These are phyloP conservation scores for Apamea sordens DNA, from an alignment of 2,888 invertebrate genomes.

Conservation along the genomic window DNA sequence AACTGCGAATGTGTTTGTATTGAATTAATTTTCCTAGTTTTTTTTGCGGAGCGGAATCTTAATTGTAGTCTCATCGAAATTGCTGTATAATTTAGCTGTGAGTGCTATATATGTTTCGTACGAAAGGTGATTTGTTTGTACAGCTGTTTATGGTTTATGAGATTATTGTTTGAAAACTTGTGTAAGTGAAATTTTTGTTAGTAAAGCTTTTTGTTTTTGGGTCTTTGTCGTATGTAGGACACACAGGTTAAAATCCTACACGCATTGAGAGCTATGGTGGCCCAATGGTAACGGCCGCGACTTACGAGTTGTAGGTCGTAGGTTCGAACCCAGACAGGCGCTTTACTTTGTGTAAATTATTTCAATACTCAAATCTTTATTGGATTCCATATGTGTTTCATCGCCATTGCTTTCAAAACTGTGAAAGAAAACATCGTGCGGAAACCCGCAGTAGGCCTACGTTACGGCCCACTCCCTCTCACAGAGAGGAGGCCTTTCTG, in stretches of 20 bases:
- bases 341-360: not conserved
- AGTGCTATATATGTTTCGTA: constrained; percentile 15
- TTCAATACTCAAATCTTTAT: too few relatives aligned
- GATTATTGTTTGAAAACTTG: not conserved
- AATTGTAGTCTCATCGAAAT: constrained; percentile 55
- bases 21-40: constrained; percentile 60
- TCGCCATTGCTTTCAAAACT: not conserved
- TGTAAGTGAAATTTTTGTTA: not conserved
- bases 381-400: not conserved
- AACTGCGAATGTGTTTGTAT: constrained; percentile 60
- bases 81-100: constrained; percentile 43
- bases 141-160: not conserved
- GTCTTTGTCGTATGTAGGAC: too few relatives aligned
- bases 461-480: too few relatives aligned
- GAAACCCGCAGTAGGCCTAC: too few relatives aligned
- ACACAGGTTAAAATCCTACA: too few relatives aligned
- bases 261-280: not conserved
- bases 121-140: constrained; percentile 17
- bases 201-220: not conserved
- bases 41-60: constrained; percentile 46
- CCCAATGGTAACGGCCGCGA: not conserved
- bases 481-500: too few relatives aligned
- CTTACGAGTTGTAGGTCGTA: not conserved
- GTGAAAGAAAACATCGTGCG: too few relatives aligned
- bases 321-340: not conserved